phyloP scores from a whole-genome alignment of 2,113 vertebrate genomes.

The Alexandromys fortis region DNA sequence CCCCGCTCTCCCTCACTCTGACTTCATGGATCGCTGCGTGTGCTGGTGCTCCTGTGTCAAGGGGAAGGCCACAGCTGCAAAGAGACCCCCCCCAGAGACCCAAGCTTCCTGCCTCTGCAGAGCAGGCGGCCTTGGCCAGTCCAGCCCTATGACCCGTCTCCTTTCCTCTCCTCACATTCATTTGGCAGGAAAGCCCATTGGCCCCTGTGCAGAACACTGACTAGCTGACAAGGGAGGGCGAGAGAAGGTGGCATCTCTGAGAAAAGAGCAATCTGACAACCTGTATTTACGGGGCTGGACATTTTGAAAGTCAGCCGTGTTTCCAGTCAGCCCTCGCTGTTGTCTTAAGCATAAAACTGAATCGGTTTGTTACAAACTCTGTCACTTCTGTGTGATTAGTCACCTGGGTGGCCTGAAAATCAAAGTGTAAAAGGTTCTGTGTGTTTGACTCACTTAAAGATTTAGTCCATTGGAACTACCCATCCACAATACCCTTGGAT shows the following conservation, averaged over 20 bases:
- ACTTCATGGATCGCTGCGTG: slow-evolving; percentile 82
- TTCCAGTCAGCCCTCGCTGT: neutral
- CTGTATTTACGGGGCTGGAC: neutral
- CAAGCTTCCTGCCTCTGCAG: slow-evolving; percentile 71
- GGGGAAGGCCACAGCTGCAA: slow-evolving; percentile 81
- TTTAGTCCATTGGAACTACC: slow-evolving; percentile 68
- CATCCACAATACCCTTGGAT: neutral
- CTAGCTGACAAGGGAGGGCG: neutral
- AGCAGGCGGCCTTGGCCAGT: slow-evolving; percentile 71
- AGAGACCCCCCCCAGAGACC: slow-evolving; percentile 72
- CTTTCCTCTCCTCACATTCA: slow-evolving; percentile 59
- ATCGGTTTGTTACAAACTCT: neutral
- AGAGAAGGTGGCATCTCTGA: neutral
- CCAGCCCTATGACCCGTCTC: slow-evolving; percentile 75
- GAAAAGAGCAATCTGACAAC: neutral
- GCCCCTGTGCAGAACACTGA: slow-evolving; percentile 56
- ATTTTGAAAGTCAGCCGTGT: slow-evolving; percentile 17
- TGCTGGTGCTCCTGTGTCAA: slow-evolving; percentile 73
- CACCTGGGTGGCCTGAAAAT: slow-evolving; percentile 78
- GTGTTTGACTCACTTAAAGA: slow-evolving; percentile 72
- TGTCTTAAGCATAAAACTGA: neutral
- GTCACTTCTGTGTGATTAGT: slow-evolving; percentile 27
- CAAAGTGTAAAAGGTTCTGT: slow-evolving; percentile 81
- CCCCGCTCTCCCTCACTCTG: slow-evolving; percentile 80
- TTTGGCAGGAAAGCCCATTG: slow-evolving; percentile 75